Evolutionary conservation across 2,888 invertebrate species (phyloP).

Genomic region (Eristalis arbustorum): DNA sequence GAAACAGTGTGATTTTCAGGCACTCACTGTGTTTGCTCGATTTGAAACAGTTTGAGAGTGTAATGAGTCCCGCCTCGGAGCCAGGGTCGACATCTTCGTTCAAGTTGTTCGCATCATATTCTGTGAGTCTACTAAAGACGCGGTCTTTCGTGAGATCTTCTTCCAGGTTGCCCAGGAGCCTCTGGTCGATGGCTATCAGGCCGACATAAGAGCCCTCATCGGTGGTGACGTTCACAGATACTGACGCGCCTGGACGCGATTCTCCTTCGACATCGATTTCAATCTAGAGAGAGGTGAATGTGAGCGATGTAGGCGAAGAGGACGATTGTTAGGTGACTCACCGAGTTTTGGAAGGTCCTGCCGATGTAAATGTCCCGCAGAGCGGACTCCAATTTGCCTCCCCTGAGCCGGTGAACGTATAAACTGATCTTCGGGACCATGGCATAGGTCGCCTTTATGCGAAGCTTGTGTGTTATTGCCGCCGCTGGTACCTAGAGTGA

Average conservation of each 20-base stretch:
- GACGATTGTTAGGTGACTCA: background rate
- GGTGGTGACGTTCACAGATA: conserved; percentile 88
- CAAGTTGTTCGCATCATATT: conserved; percentile 78
- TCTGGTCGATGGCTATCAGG: conserved; percentile 90
- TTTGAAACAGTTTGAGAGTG: conserved; percentile 73
- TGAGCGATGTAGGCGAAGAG: background rate
- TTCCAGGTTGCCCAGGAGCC: conserved; percentile 86
- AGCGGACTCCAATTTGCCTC: background rate
- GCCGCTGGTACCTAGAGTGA: conserved; percentile 54
- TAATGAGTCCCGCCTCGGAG: conserved; percentile 72
- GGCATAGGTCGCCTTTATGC: background rate
- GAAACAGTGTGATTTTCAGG: background rate
- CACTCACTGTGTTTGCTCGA: conserved; percentile 2
- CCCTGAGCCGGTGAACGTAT: conserved; percentile 10
- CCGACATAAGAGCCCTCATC: conserved; percentile 91
- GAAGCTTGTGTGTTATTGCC: background rate
- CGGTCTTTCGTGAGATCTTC: conserved; percentile 14
- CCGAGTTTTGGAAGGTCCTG: conserved; percentile 22
- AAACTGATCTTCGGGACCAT: conserved; percentile 41
- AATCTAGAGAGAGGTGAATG: conserved; percentile 25
- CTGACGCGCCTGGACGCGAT: conserved; percentile 86
- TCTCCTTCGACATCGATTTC: conserved; percentile 79
- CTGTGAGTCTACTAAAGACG: conserved; percentile 8
- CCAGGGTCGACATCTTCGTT: conserved; percentile 75
- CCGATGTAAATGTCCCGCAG: conserved; percentile 5